Evolutionary conservation across 2,888 invertebrate species (phyloP).

Genomic region (Blastobasis lacticolella): DNA sequence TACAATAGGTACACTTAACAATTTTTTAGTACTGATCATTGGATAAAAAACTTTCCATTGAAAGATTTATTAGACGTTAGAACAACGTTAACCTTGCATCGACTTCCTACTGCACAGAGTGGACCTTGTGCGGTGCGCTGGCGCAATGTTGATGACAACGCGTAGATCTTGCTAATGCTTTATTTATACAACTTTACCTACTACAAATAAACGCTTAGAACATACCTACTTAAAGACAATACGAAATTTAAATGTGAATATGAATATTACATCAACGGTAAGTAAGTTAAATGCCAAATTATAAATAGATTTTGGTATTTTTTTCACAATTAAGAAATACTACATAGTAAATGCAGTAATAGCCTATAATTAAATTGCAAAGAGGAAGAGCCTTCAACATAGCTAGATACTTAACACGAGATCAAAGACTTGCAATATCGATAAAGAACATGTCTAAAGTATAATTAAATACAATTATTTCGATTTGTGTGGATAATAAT

Average conservation of each 20-base stretch:
- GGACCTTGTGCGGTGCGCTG: constrained; percentile 53
- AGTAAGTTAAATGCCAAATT: too few species aligned
- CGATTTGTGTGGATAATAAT: neutral
- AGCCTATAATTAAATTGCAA: neutral
- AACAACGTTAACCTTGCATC: constrained; percentile 42
- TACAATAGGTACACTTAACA: too few species aligned
- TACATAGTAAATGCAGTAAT: neutral
- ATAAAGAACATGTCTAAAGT: constrained; percentile 22
- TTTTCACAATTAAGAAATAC: neutral
- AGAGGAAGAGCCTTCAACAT: constrained; percentile 60
- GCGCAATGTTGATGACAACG: constrained; percentile 40
- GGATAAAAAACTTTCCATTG: constrained; percentile 26
- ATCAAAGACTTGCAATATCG: constrained; percentile 40
- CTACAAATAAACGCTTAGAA: too few species aligned
- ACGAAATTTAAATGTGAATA: too few species aligned
- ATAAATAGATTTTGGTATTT: too few species aligned
- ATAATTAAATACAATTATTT: constrained; percentile 8
- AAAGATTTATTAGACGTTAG: constrained; percentile 37
- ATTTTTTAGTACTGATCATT: too few species aligned
- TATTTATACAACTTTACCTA: constrained; percentile 23
- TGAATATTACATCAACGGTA: too few species aligned
- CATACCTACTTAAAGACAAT: too few species aligned
- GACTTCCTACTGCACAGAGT: constrained; percentile 59
- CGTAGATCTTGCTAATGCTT: constrained; percentile 32
- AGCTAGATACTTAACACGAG: constrained; percentile 29